These are phyloP conservation scores for Varanus komodoensis DNA, from an alignment of 2,113 vertebrate species.

Conservation along the genomic window DNA sequence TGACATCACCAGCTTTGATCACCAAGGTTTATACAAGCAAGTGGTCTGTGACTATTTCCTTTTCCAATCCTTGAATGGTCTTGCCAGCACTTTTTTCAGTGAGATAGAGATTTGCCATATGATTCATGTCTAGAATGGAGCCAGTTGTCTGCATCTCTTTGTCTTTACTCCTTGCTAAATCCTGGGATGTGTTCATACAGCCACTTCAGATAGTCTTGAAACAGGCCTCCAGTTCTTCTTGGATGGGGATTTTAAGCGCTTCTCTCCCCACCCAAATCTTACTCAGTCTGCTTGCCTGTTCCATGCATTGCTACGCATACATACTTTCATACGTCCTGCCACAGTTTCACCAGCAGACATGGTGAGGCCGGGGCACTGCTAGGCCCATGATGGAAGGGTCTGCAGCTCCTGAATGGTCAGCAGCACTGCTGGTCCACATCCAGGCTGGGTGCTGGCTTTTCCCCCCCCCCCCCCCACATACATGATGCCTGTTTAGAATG, in stretches of 20 bases:
- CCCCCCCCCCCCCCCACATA: not conserved
- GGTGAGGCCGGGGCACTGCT: not conserved
- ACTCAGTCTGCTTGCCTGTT: too few species aligned
- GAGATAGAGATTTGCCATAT: slow-evolving; percentile 9
- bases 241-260: not conserved
- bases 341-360: not conserved
- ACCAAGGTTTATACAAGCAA: slow-evolving; percentile 29
- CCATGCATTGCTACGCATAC: too few species aligned
- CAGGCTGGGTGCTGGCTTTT: not conserved
- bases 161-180: not conserved
- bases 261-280: not conserved
- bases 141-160: not conserved
- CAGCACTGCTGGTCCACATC: not conserved
- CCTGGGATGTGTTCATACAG: not conserved
- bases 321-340: too few species aligned
- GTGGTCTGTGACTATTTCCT: slow-evolving; percentile 21
- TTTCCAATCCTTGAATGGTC: slow-evolving; percentile 54
- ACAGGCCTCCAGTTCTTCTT: too few species aligned
- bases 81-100: slow-evolving; percentile 32
- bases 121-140: not conserved
- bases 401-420: not conserved
- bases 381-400: not conserved
- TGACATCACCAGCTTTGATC: slow-evolving; percentile 44
- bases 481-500: not conserved
- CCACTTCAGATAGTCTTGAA: not conserved